phyloP scores from a whole-genome alignment of 2,888 invertebrate species.

The Geotrupes spiniger region DNA sequence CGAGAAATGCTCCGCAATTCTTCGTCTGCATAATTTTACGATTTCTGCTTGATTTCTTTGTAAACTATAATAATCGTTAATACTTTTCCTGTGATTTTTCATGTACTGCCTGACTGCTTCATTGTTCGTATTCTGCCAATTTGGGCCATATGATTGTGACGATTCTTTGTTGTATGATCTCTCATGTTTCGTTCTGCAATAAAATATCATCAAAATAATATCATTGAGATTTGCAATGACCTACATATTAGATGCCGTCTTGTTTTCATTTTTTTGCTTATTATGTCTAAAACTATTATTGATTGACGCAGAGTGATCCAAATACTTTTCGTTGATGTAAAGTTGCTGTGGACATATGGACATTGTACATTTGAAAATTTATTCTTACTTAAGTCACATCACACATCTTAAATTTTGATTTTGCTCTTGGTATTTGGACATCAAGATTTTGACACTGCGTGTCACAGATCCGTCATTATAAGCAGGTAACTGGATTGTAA shows the following conservation, averaged over 20 bases:
- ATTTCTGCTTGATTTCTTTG: slow-evolving; percentile 15
- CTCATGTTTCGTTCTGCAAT: too few species aligned
- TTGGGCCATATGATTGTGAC: too few species aligned
- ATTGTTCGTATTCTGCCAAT: too few species aligned
- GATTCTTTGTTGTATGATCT: too few species aligned
- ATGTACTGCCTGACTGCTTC: slow-evolving; percentile 10
- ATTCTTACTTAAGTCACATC: neutral
- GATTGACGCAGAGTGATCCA: too few species aligned
- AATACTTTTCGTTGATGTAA: slow-evolving; percentile 14
- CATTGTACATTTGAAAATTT: slow-evolving; percentile 12
- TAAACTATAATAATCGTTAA: slow-evolving; percentile 11
- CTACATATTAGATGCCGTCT: too few species aligned
- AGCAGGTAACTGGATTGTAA: too few species aligned
- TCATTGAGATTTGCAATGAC: too few species aligned
- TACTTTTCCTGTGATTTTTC: slow-evolving; percentile 12
- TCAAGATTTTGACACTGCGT: slow-evolving; percentile 1
- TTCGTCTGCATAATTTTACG: slow-evolving; percentile 12
- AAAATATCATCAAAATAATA: too few species aligned
- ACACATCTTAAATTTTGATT: slow-evolving; percentile 20
- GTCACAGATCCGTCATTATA: neutral
- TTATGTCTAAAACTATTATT: too few species aligned
- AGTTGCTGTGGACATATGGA: slow-evolving; percentile 18
- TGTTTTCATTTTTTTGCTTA: too few species aligned
- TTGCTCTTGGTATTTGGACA: neutral
- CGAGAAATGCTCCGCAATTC: slow-evolving; percentile 10